Evolutionary conservation across 2,888 invertebrate genomes (phyloP).

Genomic region (Calameuta idolon): DNA sequence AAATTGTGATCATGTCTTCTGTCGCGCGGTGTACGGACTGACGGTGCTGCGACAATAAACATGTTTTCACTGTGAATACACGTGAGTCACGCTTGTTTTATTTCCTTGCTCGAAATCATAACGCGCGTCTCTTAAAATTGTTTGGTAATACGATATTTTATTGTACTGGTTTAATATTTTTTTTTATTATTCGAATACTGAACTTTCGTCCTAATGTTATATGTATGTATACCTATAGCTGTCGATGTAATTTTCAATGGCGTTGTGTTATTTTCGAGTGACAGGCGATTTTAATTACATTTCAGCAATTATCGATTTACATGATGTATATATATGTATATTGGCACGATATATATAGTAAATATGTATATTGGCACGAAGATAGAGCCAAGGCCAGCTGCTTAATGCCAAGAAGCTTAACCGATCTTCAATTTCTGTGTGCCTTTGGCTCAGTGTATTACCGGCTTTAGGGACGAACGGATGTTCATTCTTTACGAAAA

Average conservation of each 20-base stretch:
- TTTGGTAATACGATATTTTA: not conserved
- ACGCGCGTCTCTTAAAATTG: not conserved
- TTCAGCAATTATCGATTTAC: not conserved
- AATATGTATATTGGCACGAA: constrained; percentile 6
- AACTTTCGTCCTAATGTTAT: not conserved
- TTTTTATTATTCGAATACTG: not conserved
- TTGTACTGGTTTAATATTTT: not conserved
- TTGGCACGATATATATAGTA: not conserved
- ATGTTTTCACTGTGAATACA: not conserved
- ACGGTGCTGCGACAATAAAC: not conserved
- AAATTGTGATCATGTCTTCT: not conserved
- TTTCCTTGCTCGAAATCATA: not conserved
- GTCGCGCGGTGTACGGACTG: too few relatives aligned
- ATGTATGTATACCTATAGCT: not conserved
- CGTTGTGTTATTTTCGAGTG: not conserved
- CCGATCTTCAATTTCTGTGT: not conserved
- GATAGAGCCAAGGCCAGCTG: not conserved
- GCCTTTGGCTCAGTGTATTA: not conserved
- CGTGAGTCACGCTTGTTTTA: not conserved
- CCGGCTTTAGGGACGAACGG: not conserved
- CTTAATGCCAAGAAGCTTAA: not conserved
- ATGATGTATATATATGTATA: not conserved
- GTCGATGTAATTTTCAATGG: not conserved
- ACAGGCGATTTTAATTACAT: not conserved
- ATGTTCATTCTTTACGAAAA: not conserved